phyloP scores from a whole-genome alignment of 1,140 invertebrate species.

The Condylostylus longicornis region DNA sequence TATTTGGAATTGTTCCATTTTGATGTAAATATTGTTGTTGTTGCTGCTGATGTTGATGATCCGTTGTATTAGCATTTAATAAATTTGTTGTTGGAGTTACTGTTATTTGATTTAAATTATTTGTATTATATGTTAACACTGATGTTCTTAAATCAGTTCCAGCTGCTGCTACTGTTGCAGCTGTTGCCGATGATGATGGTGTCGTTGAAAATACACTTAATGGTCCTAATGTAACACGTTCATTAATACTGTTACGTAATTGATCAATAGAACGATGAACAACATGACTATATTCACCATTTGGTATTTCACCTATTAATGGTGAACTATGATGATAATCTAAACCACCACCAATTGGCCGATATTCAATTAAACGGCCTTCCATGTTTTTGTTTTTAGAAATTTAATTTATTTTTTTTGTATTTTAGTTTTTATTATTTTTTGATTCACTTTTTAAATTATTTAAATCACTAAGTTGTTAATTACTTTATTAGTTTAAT shows the following conservation, averaged over 20 bases:
- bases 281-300: constrained; percentile 42
- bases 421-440: constrained; percentile 2
- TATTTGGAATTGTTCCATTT: too few species aligned
- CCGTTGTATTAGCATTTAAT: too few species aligned
- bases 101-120: not conserved
- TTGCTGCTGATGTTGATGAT: too few species aligned
- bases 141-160: constrained; percentile 24
- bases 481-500: too few species aligned
- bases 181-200: too few species aligned
- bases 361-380: constrained; percentile 42
- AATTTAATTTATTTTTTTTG: constrained; percentile 6
- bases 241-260: constrained; percentile 41
- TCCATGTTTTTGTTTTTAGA: constrained; percentile 38
- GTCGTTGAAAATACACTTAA: constrained; percentile 28
- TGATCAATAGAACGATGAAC: constrained; percentile 53
- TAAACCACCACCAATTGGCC: constrained; percentile 41
- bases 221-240: constrained; percentile 35
- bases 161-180: too few species aligned
- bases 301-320: constrained; percentile 42
- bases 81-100: not conserved
- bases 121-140: constrained; percentile 22
- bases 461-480: too few species aligned
- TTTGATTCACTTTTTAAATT: not conserved
- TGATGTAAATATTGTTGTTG: too few species aligned
- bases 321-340: constrained; percentile 44